Base-by-base conservation (phyloP, 2,888 invertebrate genomes). In the Salpingus planirostris region DNA sequence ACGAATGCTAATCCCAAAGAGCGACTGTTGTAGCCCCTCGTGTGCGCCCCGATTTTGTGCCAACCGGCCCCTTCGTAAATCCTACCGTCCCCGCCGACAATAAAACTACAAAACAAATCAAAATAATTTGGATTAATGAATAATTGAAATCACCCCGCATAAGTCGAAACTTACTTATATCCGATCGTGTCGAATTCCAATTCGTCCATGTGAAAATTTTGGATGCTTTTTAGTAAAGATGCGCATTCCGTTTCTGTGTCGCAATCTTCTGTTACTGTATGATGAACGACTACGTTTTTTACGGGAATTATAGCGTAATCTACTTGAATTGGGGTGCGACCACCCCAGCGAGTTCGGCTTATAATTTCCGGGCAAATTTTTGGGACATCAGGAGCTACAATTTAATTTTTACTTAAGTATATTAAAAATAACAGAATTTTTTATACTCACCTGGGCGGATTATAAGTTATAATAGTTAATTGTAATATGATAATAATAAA, bases 11-110 rank as follows among this genome's bases (percentile, higher is more conserved):
- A 61, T 1, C 71, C 70, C 2, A 76, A 44, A 0, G 76, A 66
- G 47, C 64, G 67, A 13, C 57, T 60, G 41, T 76, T 76, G 43
- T 69, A 75, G 1, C 64, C 62, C 12, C 49, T 49, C 0, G 76
- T 74, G 39, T 76, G 76, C 0, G 73, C 71, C 0, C 76, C 76
- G 8, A 71, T 66, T 37, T 56, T 59, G 31, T 60, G 62, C 75
- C 76, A 77, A 0, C 75, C 74, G 1, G 66, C 63, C 4, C 74
- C 76, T 58, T 76, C 75, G 36, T 75, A 78, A 11, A 76, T 59
- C 33, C 65, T 69, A 1, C 75, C 76, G 50, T 74, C 74, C 1
- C 71, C 72, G 2, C 74, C 74, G 28, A 77, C 64, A 29, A 76
- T 31, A 47, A 76, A 77, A 37, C 76, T 77, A 33, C 7, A 56